Evolutionary conservation across 1,140 invertebrate genomes (phyloP).

Genomic region (honey bee (Apis mellifera)): Amel_HAv3.1 CM009933.2:11244001-11244500

Average conservation of each 20-base stretch:
- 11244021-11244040: neutral
- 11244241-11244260: constrained; percentile 42
- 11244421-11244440: constrained; percentile 24
- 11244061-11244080: constrained; percentile 12
- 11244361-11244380: neutral
- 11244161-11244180: constrained; percentile 57
- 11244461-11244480: neutral
- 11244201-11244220: constrained; percentile 52
- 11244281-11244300: neutral
- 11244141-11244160: constrained; percentile 36
- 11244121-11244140: constrained; percentile 38
- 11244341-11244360: neutral
- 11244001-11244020: too few species aligned
- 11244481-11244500: too few species aligned
- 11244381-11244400: constrained; percentile 29
- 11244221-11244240: constrained; percentile 38
- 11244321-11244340: neutral
- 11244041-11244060: constrained; percentile 31
- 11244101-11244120: constrained; percentile 69
- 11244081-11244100: neutral
- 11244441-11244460: neutral
- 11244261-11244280: neutral
- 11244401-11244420: constrained; percentile 34
- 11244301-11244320: neutral
- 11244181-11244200: constrained; percentile 55